Evolutionary conservation across 53 echinoderm and acorn worm genomes (phyloP).

Genomic region (Arbacia lixula): DNA sequence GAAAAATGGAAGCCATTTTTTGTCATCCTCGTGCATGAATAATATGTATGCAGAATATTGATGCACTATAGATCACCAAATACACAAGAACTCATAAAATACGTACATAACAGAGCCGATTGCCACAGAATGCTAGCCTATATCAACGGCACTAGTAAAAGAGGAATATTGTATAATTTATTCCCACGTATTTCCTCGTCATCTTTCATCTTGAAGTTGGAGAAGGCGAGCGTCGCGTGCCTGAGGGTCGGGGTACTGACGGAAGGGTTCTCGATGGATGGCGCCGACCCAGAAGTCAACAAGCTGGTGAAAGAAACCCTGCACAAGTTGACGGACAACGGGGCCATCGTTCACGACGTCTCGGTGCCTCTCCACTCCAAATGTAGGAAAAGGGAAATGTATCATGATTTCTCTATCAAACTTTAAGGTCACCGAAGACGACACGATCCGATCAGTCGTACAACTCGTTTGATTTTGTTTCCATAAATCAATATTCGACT

Average conservation of each 20-base stretch:
- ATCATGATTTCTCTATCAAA: too few relatives aligned
- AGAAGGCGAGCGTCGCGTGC: conserved; percentile 52
- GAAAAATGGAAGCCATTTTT: too few relatives aligned
- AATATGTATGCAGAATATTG: too few relatives aligned
- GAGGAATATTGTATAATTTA: not conserved
- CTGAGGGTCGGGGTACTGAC: conserved; percentile 65
- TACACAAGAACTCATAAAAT: not conserved
- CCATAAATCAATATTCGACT: too few relatives aligned
- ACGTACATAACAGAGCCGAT: not conserved
- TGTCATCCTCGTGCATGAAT: too few relatives aligned
- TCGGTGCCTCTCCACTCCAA: conserved; percentile 71
- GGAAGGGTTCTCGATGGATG: conserved; percentile 63
- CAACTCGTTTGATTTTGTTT: too few relatives aligned
- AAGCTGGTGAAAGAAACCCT: conserved; percentile 51
- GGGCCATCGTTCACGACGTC: conserved; percentile 62
- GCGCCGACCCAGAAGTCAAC: conserved; percentile 51
- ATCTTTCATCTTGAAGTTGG: not conserved
- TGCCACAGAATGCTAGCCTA: too few relatives aligned
- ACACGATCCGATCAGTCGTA: too few relatives aligned
- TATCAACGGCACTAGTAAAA: too few relatives aligned
- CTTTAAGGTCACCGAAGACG: too few relatives aligned
- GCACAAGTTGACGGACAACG: conserved; percentile 50
- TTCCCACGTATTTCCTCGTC: not conserved
- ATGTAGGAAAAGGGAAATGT: too few relatives aligned
- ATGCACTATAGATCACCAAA: too few relatives aligned